These are phyloP conservation scores for Rhagophthalmus giganteus DNA, from an alignment of 2,888 invertebrate species.

Conservation along the genomic window DNA sequence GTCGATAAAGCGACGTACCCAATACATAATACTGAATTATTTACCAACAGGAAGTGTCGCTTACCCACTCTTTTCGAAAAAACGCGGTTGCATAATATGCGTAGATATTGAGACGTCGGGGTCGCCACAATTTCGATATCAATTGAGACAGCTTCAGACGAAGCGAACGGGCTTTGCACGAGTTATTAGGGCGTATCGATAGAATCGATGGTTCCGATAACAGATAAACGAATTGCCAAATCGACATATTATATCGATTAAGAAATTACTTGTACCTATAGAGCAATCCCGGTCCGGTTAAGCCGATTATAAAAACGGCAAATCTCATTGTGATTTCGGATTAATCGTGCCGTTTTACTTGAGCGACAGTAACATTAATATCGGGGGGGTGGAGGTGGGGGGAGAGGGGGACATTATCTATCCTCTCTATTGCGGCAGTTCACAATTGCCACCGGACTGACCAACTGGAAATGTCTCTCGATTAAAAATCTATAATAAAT, in stretches of 20 bases:
- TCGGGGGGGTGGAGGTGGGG: no score
- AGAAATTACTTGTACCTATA: background rate
- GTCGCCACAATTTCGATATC: background rate
- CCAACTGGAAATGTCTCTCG: conserved; percentile 31
- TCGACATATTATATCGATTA: conserved; percentile 4
- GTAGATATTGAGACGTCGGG: background rate
- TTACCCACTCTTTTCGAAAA: background rate
- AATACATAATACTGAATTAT: background rate
- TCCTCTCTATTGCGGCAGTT: conserved; percentile 6
- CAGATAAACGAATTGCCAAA: background rate
- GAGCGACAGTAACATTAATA: conserved; percentile 14
- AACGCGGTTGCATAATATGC: background rate
- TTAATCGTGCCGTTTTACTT: conserved; percentile 11
- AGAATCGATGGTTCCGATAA: conserved; percentile 5
- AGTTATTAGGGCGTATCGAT: conserved; percentile 23
- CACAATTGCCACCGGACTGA: conserved; percentile 18
- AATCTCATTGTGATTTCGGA: background rate
- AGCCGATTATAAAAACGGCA: conserved; percentile 1
- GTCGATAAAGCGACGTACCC: no score
- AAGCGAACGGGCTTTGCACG: conserved; percentile 11
- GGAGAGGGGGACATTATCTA: background rate
- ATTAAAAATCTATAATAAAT: conserved; percentile 37
- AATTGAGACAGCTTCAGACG: background rate
- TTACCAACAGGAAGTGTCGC: conserved; percentile 3
- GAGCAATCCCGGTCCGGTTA: background rate